Base-by-base conservation (phyloP, 2,888 invertebrate species). In the Scaptodrosophila latifasciaeformis region DNA sequence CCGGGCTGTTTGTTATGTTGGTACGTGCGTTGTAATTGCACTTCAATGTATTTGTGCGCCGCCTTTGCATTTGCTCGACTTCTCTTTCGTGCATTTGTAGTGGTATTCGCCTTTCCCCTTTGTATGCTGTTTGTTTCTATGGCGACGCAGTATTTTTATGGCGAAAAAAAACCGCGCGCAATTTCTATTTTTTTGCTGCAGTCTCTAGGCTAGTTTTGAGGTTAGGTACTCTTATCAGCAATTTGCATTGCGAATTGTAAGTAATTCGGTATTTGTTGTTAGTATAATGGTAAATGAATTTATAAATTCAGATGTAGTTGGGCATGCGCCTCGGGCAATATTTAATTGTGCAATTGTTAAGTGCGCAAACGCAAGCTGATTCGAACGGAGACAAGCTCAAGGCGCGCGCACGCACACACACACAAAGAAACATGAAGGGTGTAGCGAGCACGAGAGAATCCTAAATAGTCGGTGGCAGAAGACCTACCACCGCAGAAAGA, bases 201-300 rank as follows among this genome's bases (percentile, higher is more conserved):
- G 59, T 63, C 63, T 66, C 54, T 66, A 63, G 65, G 66, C 63
- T 66, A 65, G 63, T 53, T 66, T 62, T 21, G 48, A 35, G 31
- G 46, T 52, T 54, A 54, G 7, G 55, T 6, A 21, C 44, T 39
- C 10, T 6, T 15, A 42, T n/a, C 12, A n/a, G 13, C 21, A 21
- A 27, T n/a, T n/a, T n/a, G n/a, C n/a, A 24, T 43, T 43, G 19
- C 3, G 4, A 24, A 4, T 27, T 4, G 0, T 10, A 27, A 21
- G 21, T 21, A 21, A 10, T 7, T n/a, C 10, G 24, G 4, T 17
- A n/a, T 24, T 43, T 27, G 21, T 18, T n/a, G 19, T 12, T 10
- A 13, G n/a, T 43, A 5, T 2, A 9, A 12, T 12, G n/a, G 12
- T 19, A 21, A n/a, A n/a, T 5, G 10, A 40, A 18, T 17, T 17